phyloP scores from a whole-genome alignment of 2,888 invertebrate genomes.

The Plebejus melissa region DNA sequence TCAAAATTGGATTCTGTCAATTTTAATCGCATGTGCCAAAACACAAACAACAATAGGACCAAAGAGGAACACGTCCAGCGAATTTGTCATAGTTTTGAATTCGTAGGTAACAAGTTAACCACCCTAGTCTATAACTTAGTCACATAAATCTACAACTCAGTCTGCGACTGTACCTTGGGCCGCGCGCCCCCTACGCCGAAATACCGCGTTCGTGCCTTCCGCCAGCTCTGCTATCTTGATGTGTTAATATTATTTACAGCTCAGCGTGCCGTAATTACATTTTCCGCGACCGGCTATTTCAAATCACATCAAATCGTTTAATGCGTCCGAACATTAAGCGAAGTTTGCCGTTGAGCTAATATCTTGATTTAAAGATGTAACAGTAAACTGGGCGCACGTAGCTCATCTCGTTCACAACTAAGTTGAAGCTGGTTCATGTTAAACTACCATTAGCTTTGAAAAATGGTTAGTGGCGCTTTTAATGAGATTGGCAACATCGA shows the following conservation, averaged over 20 bases:
- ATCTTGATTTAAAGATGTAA: constrained; percentile 27
- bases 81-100: too few species aligned
- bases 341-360: constrained; percentile 20
- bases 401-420: constrained; percentile 19
- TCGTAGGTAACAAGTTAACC: too few species aligned
- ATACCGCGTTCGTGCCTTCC: constrained; percentile 67
- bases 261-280: constrained; percentile 53
- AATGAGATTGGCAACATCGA: not conserved
- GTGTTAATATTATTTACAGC: constrained; percentile 76
- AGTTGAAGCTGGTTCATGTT: constrained; percentile 11
- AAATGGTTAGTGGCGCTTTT: not conserved
- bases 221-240: constrained; percentile 66
- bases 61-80: too few species aligned
- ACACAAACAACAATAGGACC: too few species aligned
- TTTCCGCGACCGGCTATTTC: constrained; percentile 37
- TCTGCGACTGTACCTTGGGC: not conserved
- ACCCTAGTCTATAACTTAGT: too few species aligned
- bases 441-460: not conserved
- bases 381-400: constrained; percentile 21
- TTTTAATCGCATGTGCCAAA: too few species aligned
- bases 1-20: too few species aligned
- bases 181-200: constrained; percentile 42
- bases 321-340: constrained; percentile 29
- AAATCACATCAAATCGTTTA: constrained; percentile 36
- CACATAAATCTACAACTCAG: not conserved